Percentiles rank a stretch among this genome's conserved stretches.
Evolutionary conservation across 2,797 vertebrate genomes (phyloP).

Genomic region (Anguilla anguilla): DNA sequence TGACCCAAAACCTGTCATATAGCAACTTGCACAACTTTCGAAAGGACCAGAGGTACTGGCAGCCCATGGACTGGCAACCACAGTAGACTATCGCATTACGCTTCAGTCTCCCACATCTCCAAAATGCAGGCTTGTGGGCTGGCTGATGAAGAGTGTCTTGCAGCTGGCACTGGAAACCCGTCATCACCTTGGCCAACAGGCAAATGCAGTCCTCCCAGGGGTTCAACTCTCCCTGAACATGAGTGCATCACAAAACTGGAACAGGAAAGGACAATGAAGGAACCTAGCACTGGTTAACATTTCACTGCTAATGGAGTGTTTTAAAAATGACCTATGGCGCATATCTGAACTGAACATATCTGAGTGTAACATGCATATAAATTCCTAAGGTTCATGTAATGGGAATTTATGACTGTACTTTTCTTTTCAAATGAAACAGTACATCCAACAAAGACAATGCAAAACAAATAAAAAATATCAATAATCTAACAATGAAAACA

Average conservation of each 20-base stretch:
- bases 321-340: background rate
- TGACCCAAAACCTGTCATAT: slow-evolving; percentile 42
- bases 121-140: background rate
- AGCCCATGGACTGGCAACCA: slow-evolving; percentile 34
- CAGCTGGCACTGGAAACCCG: slow-evolving; percentile 28
- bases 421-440: background rate
- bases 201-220: background rate
- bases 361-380: background rate
- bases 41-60: slow-evolving; percentile 36
- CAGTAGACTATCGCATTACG: slow-evolving; percentile 7
- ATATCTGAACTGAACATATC: background rate
- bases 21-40: slow-evolving; percentile 13
- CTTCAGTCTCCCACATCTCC: background rate
- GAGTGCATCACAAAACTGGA: background rate
- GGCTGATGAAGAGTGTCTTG: slow-evolving; percentile 22
- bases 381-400: background rate
- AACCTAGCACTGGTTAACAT: background rate
- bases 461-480: background rate
- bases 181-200: background rate
- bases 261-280: background rate
- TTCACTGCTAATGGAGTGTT: background rate
- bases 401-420: background rate
- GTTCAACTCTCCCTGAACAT: background rate
- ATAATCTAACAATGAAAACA: background rate
- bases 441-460: background rate